Base-by-base conservation (phyloP, 2,888 invertebrate genomes). In the Aradus depressus region DNA sequence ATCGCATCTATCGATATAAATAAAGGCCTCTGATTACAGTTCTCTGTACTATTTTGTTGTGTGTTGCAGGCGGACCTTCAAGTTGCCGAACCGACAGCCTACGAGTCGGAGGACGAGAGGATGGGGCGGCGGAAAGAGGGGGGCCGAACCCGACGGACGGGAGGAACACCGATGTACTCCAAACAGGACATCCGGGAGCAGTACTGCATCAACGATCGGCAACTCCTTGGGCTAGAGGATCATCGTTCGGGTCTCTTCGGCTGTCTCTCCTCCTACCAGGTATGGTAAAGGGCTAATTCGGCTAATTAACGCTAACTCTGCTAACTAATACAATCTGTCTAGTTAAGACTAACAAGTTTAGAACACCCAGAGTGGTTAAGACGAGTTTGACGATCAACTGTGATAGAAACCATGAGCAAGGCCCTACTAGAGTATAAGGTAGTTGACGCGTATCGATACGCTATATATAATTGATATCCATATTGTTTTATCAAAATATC, bases 121-220 rank as follows among this genome's bases (percentile, higher is more conserved):
- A 61, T 61, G 59, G 61, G 60, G 31, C 68, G 68, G 57, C 63
- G 67, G 48, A 66, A 67, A 56, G 53, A 58, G 44, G 58, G 59
- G 42, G 56, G 59, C 16, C 52, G 61, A 22, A 60, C 59, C 54
- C 62, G 62, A 58, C 66, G 72, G 21, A n/a, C n/a, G n/a, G n/a
- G n/a, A n/a, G 68, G 69, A 31, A 74, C 74, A 4, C 72, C 74
- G 44, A 69, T 84, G 63, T 91, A 91, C 73, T 89, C 89, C 55
- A 84, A 89, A 65, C 76, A 86, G 72, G 87, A 87, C 72, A 90
- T 92, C 68, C 78, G 87, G 61, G 91, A 92, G 67, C 91, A 91
- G 71, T 92, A 92, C 73, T 92, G 91, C 73, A 87, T 92, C 72
- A 90, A 84, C 67, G 86, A 84, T 71, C 81, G 89, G 66, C 89